Evolutionary conservation across 2,113 vertebrate species (phyloP).

Genomic region (Pluvianellus socialis): DNA sequence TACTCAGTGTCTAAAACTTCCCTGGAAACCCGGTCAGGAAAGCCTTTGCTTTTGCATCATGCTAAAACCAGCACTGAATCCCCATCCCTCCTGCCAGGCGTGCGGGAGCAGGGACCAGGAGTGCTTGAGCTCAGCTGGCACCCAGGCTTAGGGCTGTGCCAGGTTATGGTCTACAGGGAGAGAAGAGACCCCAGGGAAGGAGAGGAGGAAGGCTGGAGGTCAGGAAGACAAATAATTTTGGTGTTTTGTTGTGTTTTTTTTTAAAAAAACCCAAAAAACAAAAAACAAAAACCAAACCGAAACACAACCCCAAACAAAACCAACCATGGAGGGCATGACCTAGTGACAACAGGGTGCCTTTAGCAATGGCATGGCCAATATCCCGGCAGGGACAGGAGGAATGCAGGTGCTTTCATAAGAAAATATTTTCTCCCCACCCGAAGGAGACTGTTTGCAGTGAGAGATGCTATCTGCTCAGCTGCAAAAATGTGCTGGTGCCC

Average conservation of each 20-base stretch:
- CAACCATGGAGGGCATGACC: not conserved
- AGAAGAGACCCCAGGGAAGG: not conserved
- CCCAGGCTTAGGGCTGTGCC: not conserved
- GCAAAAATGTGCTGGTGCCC: not conserved
- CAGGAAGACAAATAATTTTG: not conserved
- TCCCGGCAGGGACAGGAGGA: not conserved
- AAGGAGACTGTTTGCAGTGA: not conserved
- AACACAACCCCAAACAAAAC: not conserved
- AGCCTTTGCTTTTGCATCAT: not conserved
- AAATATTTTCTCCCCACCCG: constrained; percentile 9
- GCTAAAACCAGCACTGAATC: not conserved
- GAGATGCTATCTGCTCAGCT: constrained; percentile 13
- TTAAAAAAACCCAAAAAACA: not conserved
- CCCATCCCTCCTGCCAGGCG: fast-evolving
- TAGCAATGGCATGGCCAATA: not conserved
- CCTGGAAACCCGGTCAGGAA: not conserved
- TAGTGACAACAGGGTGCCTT: not conserved
- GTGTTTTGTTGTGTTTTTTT: not conserved
- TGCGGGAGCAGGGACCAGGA: not conserved
- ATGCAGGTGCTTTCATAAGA: not conserved
- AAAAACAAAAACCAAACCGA: not conserved
- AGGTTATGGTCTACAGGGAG: not conserved
- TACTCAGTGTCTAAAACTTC: fast-evolving
- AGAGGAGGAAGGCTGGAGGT: not conserved
- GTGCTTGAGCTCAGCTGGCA: fast-evolving